Evolutionary conservation across 2,888 invertebrate genomes (phyloP), one percentile per base, ranked within the genome.

Genomic region (Erebia epiphron): DNA sequence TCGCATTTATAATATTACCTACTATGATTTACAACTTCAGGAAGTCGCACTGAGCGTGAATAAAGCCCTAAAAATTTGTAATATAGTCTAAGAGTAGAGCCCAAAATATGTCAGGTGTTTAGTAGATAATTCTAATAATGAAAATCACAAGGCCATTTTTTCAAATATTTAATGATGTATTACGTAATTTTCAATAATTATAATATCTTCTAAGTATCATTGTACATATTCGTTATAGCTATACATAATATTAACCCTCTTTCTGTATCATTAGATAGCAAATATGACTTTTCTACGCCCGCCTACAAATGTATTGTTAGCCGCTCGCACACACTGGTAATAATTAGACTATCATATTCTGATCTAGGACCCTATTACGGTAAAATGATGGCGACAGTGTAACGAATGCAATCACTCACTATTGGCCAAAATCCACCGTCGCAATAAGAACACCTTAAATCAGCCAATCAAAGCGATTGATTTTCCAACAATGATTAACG

Each of bases 101-200:
- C 18, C 8, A 46, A 62, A 46, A 11, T 11, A 13, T 18, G 46
- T 1, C 8, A 62, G 46, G 16, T 21, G 11, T 43, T 9, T 14
- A 3, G 26, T 35, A 35, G 7, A 7, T 66, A 21, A 57, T 14
- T 14, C 1, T 41, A 41, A 50, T 3, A 75, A 73, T 71, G 65
- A 73, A 76, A 75, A 72, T 26, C 57, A 43, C 7, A 67, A 21
- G 54, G 69, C 16, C 67, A 68, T 69, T 76, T 35, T 75, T 74
- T 68, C 68, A 75, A 69, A 67, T 66, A 60, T 71, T 67, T 69
- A 67, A 70, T 69, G 67, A 74, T 71, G 57, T 64, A 70, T 69
- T 70, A 69, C 57, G 74, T 74, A 72, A 74, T 74, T 74, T 73
- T 72, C 68, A 72, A 72, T 74, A 74, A 69, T 69, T 68, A 63